Evolutionary conservation across 2,113 vertebrate species (phyloP).

Genomic region (Syrrhaptes paradoxus): DNA sequence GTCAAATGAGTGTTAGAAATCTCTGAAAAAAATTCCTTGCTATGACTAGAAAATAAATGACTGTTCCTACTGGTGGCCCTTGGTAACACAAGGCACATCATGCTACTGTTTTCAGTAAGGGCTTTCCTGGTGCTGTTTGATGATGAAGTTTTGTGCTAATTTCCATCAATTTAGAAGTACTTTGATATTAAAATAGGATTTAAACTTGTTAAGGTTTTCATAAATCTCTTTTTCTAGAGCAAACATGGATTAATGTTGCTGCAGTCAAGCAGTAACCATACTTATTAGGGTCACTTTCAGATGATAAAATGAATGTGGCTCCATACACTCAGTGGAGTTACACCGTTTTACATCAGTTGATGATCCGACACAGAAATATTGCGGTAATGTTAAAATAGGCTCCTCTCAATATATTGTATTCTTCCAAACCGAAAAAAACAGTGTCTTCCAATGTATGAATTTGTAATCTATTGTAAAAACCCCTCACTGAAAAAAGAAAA

Average conservation of each 20-base stretch:
- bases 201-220: neutral
- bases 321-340: neutral
- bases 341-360: neutral
- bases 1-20: neutral
- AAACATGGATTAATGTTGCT: neutral
- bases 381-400: neutral
- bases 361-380: neutral
- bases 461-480: neutral
- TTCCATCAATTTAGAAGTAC: neutral
- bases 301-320: neutral
- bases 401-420: neutral
- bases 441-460: neutral
- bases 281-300: neutral
- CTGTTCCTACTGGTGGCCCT: neutral
- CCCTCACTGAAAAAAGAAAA: neutral
- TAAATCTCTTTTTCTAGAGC: constrained; percentile 20
- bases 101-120: neutral
- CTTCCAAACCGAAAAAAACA: neutral
- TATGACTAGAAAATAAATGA: neutral
- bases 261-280: neutral
- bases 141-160: neutral
- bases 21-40: neutral
- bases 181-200: constrained; percentile 32
- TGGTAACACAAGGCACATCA: neutral
- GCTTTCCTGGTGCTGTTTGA: neutral